phyloP scores from a whole-genome alignment of 2,113 vertebrate species.

The Ciconia maguari region DNA sequence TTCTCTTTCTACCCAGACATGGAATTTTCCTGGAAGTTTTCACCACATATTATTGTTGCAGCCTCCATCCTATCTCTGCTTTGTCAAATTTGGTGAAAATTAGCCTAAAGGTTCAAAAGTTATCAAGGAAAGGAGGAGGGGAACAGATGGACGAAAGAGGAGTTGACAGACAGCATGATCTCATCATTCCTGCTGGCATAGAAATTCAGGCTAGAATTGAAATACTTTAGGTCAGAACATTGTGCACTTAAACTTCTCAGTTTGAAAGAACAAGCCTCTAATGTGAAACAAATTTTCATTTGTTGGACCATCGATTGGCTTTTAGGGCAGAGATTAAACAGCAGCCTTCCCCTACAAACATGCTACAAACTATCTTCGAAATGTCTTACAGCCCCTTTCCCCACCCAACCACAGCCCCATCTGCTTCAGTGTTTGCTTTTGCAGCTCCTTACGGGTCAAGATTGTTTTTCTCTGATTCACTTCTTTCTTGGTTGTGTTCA shows the following conservation, averaged over 20 bases:
- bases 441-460: neutral
- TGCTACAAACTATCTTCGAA: neutral
- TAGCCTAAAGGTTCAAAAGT: constrained; percentile 46
- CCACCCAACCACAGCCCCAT: neutral
- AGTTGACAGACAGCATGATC: constrained; percentile 54
- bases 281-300: constrained; percentile 14
- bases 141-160: constrained; percentile 48
- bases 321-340: constrained; percentile 4
- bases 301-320: neutral
- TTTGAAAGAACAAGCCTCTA: constrained; percentile 26
- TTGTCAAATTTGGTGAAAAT: constrained; percentile 17
- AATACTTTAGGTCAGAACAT: constrained; percentile 51
- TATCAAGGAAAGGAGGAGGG: constrained; percentile 29
- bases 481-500: constrained; percentile 7
- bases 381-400: neutral
- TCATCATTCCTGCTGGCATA: constrained; percentile 36
- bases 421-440: neutral
- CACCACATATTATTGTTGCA: neutral
- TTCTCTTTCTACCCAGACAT: neutral
- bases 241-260: constrained; percentile 15
- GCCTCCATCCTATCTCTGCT: neutral
- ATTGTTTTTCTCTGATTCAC: constrained; percentile 5
- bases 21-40: neutral
- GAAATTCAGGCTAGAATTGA: constrained; percentile 44
- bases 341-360: neutral